phyloP scores from a whole-genome alignment of 2,888 invertebrate species.

The Myopa testacea region DNA sequence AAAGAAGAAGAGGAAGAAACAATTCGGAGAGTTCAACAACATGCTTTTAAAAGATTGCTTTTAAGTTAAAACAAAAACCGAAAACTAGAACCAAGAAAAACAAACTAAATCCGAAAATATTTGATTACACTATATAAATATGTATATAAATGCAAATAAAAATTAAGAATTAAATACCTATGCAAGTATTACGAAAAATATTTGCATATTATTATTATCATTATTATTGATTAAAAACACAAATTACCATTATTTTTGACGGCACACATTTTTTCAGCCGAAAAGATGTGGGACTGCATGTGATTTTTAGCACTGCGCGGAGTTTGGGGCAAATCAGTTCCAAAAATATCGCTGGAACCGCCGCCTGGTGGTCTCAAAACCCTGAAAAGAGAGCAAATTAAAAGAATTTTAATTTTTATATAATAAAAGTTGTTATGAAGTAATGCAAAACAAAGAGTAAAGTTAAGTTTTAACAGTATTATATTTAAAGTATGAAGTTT shows the following conservation, averaged over 20 bases:
- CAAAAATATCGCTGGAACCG: constrained; percentile 73
- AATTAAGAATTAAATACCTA: no score
- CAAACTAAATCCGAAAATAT: neutral
- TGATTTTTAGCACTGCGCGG: constrained; percentile 67
- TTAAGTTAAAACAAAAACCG: no score
- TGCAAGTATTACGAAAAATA: no score
- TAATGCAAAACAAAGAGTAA: neutral
- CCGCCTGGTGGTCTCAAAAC: constrained; percentile 76
- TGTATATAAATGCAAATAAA: no score
- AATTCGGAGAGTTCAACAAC: constrained; percentile 31
- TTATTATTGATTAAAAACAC: no score
- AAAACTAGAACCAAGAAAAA: constrained; percentile 40
- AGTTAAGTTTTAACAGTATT: no score
- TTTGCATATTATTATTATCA: no score
- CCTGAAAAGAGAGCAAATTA: constrained; percentile 67
- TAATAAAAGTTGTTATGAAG: neutral
- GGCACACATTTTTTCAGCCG: constrained; percentile 63
- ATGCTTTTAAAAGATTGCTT: no score
- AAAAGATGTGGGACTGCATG: constrained; percentile 69
- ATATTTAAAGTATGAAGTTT: no score
- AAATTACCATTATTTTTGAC: constrained; percentile 66
- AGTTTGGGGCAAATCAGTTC: constrained; percentile 63
- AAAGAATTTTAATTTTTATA: neutral
- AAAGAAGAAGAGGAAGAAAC: constrained; percentile 39
- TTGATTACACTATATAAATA: no score